Evolutionary conservation across 1,140 invertebrate species (phyloP), one percentile per base, ranked within the genome.

Genomic region (Diabrotica virgifera): DNA sequence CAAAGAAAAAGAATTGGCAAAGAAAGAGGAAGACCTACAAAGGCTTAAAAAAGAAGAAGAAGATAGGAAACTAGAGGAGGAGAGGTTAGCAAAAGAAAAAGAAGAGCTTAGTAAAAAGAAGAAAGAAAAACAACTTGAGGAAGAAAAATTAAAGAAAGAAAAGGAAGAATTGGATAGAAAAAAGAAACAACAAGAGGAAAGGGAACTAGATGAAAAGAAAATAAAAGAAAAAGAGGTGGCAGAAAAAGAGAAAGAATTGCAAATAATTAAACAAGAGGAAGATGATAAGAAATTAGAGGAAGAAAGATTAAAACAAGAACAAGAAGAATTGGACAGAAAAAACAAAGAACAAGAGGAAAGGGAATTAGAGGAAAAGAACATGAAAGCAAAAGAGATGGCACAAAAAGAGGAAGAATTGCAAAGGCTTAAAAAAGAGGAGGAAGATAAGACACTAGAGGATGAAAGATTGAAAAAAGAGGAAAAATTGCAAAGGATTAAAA

Each of bases 381-480:
- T 11, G n/a, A 62, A 66, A 9, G 53, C 63, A 66, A 40, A 51
- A 53, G 40, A 54, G 0, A 35, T 59, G 9, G 52, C 46, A 55
- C 5, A 40, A 40, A 52, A 35, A 51, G 52, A 60, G 13, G 9
- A n/a, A 63, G 37, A 60, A 0, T 11, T 13, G 40, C n/a, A 59
- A 36, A 11, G 11, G 24, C 24, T 24, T 24, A 63, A 50, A 50
- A 50, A 50, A 55, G 52, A 24, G 24, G 57, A 6, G 9, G 53
- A 65, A 35, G 40, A 14, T 24, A 56, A 58, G 38, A 38, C 1
- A n/a, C 13, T n/a, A 52, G 24, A 59, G 5, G 51, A 65, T 14
- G 52, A 65, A 24, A 36, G 38, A 52, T 10, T 50, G 46, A 37
- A 0, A 12, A 13, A 64, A 40, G 40, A 58, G 56, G 8, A 11